Conservation (phyloP, 2,113 vertebrate genomes). For the Setophaga petechia region DNA sequence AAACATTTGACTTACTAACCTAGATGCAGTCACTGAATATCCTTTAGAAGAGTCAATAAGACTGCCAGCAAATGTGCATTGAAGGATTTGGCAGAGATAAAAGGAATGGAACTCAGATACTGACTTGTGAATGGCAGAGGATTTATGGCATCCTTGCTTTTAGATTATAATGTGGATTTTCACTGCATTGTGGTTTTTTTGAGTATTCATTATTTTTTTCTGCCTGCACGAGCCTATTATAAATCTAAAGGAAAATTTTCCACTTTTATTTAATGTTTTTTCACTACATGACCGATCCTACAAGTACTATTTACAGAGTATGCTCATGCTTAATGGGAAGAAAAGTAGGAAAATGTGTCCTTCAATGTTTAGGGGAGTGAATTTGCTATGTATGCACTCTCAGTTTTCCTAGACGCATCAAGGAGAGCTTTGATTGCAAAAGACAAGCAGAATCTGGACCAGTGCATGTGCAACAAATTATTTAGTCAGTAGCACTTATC, state of each 20-base stretch:
- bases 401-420: background rate
- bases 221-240: background rate
- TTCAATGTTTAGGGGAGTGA: background rate
- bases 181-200: background rate
- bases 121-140: background rate
- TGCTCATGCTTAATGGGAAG: background rate
- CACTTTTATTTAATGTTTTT: background rate
- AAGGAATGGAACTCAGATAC: background rate
- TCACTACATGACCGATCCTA: background rate
- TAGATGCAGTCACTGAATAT: background rate
- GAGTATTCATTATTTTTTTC: background rate
- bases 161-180: background rate
- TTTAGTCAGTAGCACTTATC: conserved; percentile 36
- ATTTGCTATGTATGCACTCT: background rate
- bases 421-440: conserved; percentile 32
- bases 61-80: background rate
- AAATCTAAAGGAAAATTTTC: background rate
- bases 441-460: conserved; percentile 23
- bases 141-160: background rate
- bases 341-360: background rate
- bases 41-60: background rate
- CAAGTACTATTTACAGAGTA: background rate
- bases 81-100: background rate
- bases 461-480: conserved; percentile 37
- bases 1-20: background rate